Evolutionary conservation across 2,113 vertebrate genomes (phyloP), one percentile per base, ranked within the genome.

Genomic region (Hymenochirus boettgeri): DNA sequence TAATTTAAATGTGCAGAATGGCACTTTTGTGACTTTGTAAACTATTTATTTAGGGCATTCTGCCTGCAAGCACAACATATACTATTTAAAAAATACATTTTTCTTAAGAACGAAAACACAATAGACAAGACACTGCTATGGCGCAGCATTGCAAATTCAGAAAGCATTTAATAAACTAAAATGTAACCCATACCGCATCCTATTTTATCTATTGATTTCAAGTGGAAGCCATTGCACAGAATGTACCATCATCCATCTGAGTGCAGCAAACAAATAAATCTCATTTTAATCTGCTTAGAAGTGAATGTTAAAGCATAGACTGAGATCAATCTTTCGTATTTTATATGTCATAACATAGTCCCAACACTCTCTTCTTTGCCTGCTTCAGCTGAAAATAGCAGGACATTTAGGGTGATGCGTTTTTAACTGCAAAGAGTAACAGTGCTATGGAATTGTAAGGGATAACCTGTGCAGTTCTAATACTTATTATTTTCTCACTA

Each of bases 191-290:
- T 47, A 42, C 55, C 27, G 47, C 56, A 59, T 67, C 46, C n/a
- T 59, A 67, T 59, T 67, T 66, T 55, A 58, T 57, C 25, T 67
- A 59, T 59, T 59, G 64, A 67, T 67, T 67, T 67, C 64, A 67
- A 59, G 37, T 23, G 47, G 64, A 33, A 59, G 56, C 47, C 23
- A 35, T 51, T 17, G 56, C 56, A 67, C 47, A 52, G 56, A 67
- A 52, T 59, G 55, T 52, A 52, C 64, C 56, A 59, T 57, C 54
- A 58, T 58, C 63, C 45, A 51, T 56, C 53, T 57, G 27, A 59
- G 46, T 51, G 42, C 46, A 67, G 56, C 46, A 52, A 52, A 42
- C 26, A 66, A 66, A 66, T 66, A 67, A 59, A 67, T 59, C 56
- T 59, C 9, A 59, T 67, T 59, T 65, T 66, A 50, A 66, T 57